Conservation (phyloP, 2,113 vertebrate genomes). For the Labeo rohita region DNA sequence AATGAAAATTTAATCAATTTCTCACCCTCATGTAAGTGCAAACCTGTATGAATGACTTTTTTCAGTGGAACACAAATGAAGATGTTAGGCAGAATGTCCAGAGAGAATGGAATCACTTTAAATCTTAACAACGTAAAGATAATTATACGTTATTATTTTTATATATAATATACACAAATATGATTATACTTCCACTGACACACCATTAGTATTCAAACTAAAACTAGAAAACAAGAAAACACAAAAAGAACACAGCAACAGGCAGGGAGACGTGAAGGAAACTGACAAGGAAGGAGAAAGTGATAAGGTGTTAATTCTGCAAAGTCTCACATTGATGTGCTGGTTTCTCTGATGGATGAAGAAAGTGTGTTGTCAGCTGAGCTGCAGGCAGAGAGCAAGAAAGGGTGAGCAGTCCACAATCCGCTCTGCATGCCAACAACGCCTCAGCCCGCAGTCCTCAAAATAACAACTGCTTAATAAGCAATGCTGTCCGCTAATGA, state of each 20-base stretch:
- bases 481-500: conserved; percentile 25
- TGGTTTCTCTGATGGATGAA: conserved; percentile 61
- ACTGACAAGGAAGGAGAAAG: conserved; percentile 20
- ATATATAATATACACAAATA: background rate
- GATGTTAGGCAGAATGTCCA: no score
- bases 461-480: conserved; percentile 37
- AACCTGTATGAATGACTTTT: background rate
- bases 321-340: conserved; percentile 53
- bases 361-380: conserved; percentile 62
- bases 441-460: background rate
- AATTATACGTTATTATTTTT: no score
- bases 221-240: background rate
- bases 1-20: background rate
- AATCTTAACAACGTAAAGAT: no score
- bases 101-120: no score
- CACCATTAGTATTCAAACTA: background rate
- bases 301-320: conserved; percentile 26
- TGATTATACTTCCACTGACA: background rate
- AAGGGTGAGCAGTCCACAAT: conserved; percentile 29
- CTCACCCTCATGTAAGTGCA: background rate
- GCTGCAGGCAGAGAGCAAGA: conserved; percentile 57
- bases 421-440: conserved; percentile 8
- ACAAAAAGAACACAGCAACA: background rate
- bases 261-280: background rate
- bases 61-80: no score